Evolutionary conservation across 2,113 vertebrate species (phyloP).

Genomic region (Turdus rufiventris): DNA sequence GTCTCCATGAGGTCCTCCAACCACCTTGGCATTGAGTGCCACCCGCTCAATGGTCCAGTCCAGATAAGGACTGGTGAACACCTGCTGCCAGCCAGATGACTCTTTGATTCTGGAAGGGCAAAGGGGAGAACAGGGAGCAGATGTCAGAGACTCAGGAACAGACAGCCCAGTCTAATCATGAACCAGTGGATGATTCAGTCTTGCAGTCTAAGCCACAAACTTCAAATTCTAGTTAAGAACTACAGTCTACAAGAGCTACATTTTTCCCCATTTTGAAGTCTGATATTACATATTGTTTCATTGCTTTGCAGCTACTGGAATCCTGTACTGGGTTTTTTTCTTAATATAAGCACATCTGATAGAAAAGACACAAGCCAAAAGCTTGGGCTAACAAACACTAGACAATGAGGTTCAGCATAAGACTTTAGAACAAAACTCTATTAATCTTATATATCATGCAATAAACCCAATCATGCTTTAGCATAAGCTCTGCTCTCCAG

Average conservation of each 20-base stretch:
- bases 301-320: neutral
- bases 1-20: constrained; percentile 95
- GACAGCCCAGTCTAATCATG: neutral
- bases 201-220: neutral
- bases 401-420: neutral
- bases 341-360: neutral
- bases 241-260: neutral
- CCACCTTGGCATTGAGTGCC: constrained; percentile 96
- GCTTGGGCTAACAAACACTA: neutral
- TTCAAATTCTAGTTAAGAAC: neutral
- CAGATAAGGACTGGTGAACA: constrained; percentile 93
- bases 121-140: neutral
- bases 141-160: neutral
- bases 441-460: neutral
- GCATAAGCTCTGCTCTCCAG: neutral
- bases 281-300: neutral
- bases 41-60: constrained; percentile 93
- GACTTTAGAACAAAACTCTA: neutral
- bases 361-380: neutral
- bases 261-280: neutral
- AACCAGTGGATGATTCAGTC: neutral
- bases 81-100: constrained; percentile 96
- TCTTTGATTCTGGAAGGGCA: constrained; percentile 86
- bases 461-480: neutral
- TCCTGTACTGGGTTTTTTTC: neutral